A percentile compares a stretch with the other conserved stretches of the same genome.
Evolutionary conservation across 2,797 vertebrate species (phyloP).

Genomic region (Calcarius lapponicus): DNA sequence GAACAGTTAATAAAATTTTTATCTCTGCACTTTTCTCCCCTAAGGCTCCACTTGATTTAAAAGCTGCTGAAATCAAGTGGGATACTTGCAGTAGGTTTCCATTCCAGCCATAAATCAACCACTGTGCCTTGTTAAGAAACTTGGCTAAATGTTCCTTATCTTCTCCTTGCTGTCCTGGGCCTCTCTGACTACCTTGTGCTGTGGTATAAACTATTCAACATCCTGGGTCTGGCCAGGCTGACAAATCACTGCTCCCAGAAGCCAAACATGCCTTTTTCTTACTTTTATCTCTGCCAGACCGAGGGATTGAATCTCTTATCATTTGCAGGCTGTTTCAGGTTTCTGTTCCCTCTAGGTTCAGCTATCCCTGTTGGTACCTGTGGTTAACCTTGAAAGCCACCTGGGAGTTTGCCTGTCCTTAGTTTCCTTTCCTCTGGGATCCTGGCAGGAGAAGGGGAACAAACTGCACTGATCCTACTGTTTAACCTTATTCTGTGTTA

Average conservation of each 20-base stretch:
- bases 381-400: neutral
- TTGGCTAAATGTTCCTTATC: slow-evolving; percentile 17
- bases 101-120: slow-evolving; percentile 7
- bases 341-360: neutral
- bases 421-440: neutral
- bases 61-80: slow-evolving; percentile 29
- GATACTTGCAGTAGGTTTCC: neutral
- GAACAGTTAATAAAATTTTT: slow-evolving; percentile 22
- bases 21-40: neutral
- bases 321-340: neutral
- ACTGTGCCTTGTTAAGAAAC: neutral
- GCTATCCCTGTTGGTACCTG: neutral
- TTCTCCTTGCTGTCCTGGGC: neutral
- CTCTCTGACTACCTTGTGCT: neutral
- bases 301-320: neutral
- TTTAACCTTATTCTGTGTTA: neutral
- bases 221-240: neutral
- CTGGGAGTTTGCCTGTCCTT: neutral
- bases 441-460: neutral
- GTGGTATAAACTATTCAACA: neutral
- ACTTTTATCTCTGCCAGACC: neutral
- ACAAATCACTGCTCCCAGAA: neutral
- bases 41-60: slow-evolving; percentile 33
- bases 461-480: neutral
- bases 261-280: neutral